Base-by-base conservation (phyloP, 1,140 invertebrate species). In the Melanaphis sacchari region DNA sequence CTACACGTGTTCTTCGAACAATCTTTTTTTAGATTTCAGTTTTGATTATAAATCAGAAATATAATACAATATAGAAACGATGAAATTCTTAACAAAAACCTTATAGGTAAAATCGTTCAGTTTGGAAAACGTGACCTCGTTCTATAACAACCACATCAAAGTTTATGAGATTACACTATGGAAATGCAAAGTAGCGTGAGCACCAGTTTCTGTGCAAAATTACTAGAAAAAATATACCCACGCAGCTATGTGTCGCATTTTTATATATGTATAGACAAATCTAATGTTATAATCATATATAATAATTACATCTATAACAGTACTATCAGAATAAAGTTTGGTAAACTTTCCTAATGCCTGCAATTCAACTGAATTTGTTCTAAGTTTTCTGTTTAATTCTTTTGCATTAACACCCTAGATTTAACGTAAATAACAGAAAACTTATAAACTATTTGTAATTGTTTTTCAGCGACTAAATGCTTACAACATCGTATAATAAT, bases 291-390 rank as follows among this genome's bases (percentile, higher is more conserved):
- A n/a, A 76, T 76, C 59, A 76, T 76, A 76, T 76, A 76, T 76
- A 76, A 76, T 76, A 76, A 76, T 76, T 76, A 76, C 31, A 76
- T 76, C 31, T 76, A 76, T 76, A 76, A 76, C 59, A 76, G n/a
- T 76, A 76, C 59, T 76, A 76, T 76, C 59, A n/a, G 31, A n/a
- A 76, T 18, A 76, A 76, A 76, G 59, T 76, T 76, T 76, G 15
- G 31, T n/a, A n/a, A 76, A 76, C 59, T 76, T 76, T 76, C 36
- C 59, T 15, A 76, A 76, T 76, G 59, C 59, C 59, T 76, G 59
- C 59, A n/a, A 76, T 76, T 76, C 36, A 76, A 76, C 59, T 76
- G n/a, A 76, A 76, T 76, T 76, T 76, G n/a, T 76, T 76, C 36
- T 21, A 76, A n/a, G 31, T 76, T 76, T 76, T 76, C 59, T n/a